Percentiles rank a stretch among this genome's conserved stretches.
Evolutionary conservation across 2,888 invertebrate genomes (phyloP).

Genomic region (Drosophila lutescens): DNA sequence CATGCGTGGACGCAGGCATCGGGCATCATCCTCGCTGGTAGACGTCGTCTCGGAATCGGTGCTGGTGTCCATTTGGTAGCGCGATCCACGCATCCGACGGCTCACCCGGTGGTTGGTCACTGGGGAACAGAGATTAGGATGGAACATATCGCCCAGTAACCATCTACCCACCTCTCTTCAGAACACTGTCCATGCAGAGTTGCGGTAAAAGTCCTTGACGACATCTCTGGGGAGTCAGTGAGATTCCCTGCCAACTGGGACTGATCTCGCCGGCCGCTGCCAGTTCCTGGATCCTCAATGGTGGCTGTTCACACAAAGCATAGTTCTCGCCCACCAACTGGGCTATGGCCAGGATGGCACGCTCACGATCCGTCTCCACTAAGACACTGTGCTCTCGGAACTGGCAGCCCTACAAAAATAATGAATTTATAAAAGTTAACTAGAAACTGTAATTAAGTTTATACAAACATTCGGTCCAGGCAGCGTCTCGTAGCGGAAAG

Average conservation of each 20-base stretch:
- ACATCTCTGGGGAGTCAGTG: constrained; percentile 82
- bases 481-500: constrained; percentile 86
- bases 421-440: too few relatives aligned
- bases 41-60: constrained; percentile 81
- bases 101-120: constrained; percentile 72
- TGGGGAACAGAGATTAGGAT: constrained; percentile 25
- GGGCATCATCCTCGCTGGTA: constrained; percentile 73
- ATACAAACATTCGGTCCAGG: constrained; percentile 82
- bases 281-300: constrained; percentile 68
- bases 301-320: constrained; percentile 80
- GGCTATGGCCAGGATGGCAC: constrained; percentile 86
- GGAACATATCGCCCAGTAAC: too few relatives aligned
- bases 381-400: constrained; percentile 89
- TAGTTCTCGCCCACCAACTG: constrained; percentile 82
- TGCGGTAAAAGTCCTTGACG: constrained; percentile 83
- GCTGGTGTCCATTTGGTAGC: constrained; percentile 79
- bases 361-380: constrained; percentile 88
- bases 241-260: constrained; percentile 81
- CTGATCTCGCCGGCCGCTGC: constrained; percentile 65
- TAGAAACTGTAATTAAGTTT: background rate
- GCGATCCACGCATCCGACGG: constrained; percentile 57
- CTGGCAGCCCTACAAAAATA: constrained; percentile 87
- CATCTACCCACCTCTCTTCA: constrained; percentile 14
- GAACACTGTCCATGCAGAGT: constrained; percentile 75
- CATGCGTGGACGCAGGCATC: constrained; percentile 48